Percentiles rank a stretch among this genome's conserved stretches.
Conservation (phyloP, 2,113 vertebrate genomes). For the Emydura subglobosa region DNA sequence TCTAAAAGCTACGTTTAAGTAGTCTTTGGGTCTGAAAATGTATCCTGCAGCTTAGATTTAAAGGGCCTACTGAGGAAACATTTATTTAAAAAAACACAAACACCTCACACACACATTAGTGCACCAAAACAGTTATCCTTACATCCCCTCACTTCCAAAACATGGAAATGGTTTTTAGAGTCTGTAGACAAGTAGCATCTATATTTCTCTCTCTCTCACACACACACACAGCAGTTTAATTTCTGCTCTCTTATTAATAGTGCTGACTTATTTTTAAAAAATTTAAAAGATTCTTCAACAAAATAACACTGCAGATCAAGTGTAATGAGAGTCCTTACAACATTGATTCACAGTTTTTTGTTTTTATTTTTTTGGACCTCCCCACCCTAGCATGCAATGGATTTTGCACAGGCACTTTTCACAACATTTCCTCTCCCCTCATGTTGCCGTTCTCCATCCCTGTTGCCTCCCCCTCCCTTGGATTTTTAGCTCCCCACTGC, state of each 20-base stretch:
- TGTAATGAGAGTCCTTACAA: fast-evolving
- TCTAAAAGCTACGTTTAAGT: background rate
- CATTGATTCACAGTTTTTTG: background rate
- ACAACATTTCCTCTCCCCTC: background rate
- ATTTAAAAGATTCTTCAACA: background rate
- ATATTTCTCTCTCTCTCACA: background rate
- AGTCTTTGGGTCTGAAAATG: background rate
- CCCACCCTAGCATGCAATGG: background rate
- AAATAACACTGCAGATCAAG: background rate
- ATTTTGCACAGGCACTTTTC: background rate
- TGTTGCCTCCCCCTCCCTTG: background rate
- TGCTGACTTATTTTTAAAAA: background rate
- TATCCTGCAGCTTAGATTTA: background rate
- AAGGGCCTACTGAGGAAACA: background rate
- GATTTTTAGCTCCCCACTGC: background rate
- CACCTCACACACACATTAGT: background rate
- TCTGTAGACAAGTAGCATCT: background rate
- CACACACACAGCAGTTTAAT: background rate
- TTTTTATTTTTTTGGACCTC: background rate
- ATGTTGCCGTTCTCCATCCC: background rate
- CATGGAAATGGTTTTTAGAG: background rate
- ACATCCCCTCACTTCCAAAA: background rate
- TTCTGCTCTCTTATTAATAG: background rate
- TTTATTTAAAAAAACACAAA: background rate
- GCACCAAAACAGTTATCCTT: background rate